Evolutionary conservation across 2,113 vertebrate genomes (phyloP).

Genomic region (Lates calcarifer): DNA sequence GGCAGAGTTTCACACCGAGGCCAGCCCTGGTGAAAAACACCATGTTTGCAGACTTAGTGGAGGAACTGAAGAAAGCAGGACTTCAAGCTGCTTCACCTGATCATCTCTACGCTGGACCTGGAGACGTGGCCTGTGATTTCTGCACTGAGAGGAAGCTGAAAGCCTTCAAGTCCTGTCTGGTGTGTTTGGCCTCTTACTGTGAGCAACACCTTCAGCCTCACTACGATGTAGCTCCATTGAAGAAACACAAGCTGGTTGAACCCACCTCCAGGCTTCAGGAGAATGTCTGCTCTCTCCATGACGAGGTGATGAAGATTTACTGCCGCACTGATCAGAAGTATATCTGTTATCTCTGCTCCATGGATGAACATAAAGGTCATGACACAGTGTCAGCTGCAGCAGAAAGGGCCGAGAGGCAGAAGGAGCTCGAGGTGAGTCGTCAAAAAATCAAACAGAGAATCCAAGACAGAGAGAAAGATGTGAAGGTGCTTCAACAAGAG

Average conservation of each 20-base stretch:
- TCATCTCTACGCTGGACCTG: constrained; percentile 17
- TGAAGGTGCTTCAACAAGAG: no score
- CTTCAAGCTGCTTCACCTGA: neutral
- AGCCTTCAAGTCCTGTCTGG: no score
- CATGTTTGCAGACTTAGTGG: constrained; percentile 33
- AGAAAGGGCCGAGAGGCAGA: neutral
- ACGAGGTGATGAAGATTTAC: no score
- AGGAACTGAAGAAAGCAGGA: neutral
- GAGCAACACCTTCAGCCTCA: no score
- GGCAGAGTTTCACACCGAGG: constrained; percentile 21
- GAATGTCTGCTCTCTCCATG: constrained; percentile 19
- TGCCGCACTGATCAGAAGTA: no score
- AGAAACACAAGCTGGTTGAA: constrained; percentile 13
- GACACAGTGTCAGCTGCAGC: neutral
- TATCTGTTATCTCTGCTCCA: no score
- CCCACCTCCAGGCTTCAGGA: constrained; percentile 12
- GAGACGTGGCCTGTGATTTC: no score
- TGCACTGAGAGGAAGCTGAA: no score
- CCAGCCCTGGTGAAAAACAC: constrained; percentile 34
- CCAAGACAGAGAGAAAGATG: no score
- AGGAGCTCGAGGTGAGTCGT: rapidly evolving
- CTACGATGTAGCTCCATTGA: neutral
- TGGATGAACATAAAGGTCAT: no score
- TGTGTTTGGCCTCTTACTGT: no score
- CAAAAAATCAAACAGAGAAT: constrained; percentile 15